Conservation (phyloP, 2,888 invertebrate species). For the Acleris cristana region DNA sequence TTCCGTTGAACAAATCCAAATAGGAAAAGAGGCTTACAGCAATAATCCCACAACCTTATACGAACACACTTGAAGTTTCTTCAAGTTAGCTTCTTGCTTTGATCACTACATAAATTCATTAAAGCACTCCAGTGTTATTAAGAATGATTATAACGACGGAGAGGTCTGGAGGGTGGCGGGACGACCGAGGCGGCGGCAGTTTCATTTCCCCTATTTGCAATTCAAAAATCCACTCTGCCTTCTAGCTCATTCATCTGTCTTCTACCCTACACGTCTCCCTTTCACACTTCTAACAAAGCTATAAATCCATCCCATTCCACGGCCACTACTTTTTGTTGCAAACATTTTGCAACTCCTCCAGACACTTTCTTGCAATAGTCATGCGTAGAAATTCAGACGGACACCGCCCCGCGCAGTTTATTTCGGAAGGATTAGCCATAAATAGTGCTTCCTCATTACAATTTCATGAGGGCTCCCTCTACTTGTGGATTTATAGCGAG, state of each 20-base stretch:
- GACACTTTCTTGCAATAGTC: constrained; percentile 64
- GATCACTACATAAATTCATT: constrained; percentile 76
- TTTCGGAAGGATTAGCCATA: constrained; percentile 81
- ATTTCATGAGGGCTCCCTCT: constrained; percentile 78
- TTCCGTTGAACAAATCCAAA: constrained; percentile 53
- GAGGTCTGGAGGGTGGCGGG: constrained; percentile 61
- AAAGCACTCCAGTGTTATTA: constrained; percentile 75
- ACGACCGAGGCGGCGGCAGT: constrained; percentile 65
- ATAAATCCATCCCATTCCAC: constrained; percentile 52
- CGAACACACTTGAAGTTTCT: constrained; percentile 49
- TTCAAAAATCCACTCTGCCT: constrained; percentile 76
- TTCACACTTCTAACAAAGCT: constrained; percentile 47
- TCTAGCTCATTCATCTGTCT: constrained; percentile 57
- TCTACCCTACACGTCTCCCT: constrained; percentile 49
- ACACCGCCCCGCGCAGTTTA: constrained; percentile 71
- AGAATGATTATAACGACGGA: constrained; percentile 76
- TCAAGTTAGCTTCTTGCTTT: constrained; percentile 63
- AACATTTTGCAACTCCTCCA: constrained; percentile 55
- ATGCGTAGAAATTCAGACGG: constrained; percentile 65
- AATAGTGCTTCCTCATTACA: constrained; percentile 81
- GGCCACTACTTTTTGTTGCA: constrained; percentile 59
- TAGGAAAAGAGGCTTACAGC: constrained; percentile 46
- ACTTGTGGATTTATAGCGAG: constrained; percentile 76
- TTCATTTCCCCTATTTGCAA: constrained; percentile 81
- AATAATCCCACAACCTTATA: constrained; percentile 46